A percentile compares a stretch with the other conserved stretches of the same genome.
Conservation (phyloP, 2,113 vertebrate genomes). For the Rhynchopsitta pachyrhyncha region DNA sequence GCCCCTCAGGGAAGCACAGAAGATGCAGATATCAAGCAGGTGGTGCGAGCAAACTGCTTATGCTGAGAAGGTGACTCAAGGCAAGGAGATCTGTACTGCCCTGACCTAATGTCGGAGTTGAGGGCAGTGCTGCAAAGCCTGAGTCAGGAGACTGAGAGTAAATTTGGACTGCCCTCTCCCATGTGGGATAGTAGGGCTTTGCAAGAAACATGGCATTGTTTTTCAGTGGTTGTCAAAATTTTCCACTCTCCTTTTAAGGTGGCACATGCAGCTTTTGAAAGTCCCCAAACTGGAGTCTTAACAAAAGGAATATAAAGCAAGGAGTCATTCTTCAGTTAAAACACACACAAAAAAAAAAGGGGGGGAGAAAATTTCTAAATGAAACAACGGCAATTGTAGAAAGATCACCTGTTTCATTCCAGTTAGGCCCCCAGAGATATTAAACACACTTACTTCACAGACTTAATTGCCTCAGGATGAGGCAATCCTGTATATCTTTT, state of each 20-base stretch:
- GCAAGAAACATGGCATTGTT: background rate
- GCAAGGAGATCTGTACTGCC: background rate
- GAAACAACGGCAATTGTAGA: constrained; percentile 65
- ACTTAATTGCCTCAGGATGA: constrained; percentile 82
- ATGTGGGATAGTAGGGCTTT: background rate
- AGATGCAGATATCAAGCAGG: background rate
- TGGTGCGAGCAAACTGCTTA: background rate
- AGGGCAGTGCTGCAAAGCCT: background rate
- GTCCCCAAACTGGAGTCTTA: background rate
- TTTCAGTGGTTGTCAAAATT: background rate
- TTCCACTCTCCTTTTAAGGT: background rate
- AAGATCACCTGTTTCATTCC: constrained; percentile 78
- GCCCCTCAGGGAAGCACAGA: fast-evolving
- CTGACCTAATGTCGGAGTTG: fast-evolving
- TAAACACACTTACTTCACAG: constrained; percentile 75
- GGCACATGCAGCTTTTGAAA: background rate
- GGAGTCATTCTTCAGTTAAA: constrained; percentile 45
- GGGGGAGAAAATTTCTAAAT: constrained; percentile 26
- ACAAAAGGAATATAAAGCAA: constrained; percentile 15
- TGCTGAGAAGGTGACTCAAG: background rate
- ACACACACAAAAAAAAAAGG: background rate
- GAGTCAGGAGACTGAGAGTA: background rate
- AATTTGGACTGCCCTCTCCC: background rate
- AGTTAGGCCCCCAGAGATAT: constrained; percentile 71
- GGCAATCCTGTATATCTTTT: constrained; percentile 79